Evolutionary conservation across 2,113 vertebrate genomes (phyloP), one percentile per base, ranked within the genome.

Genomic region (Lepisosteus oculatus): DNA sequence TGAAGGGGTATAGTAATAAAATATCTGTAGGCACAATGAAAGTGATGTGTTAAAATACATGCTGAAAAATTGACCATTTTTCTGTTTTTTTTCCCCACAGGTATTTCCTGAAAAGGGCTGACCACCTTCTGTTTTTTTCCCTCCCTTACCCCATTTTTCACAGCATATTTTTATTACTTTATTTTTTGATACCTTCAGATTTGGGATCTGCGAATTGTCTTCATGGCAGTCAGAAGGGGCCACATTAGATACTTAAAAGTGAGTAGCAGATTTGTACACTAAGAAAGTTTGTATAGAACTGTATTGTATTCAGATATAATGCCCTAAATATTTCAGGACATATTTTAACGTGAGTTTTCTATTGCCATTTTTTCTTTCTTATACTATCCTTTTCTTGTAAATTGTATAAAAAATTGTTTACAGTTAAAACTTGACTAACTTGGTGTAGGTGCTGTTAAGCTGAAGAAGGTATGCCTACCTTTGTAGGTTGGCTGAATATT

Each of bases 191-290:
- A 72, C 43, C 47, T 73, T 67, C 78, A 92, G 89, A 90, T 79
- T 81, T 74, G 76, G 85, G 87, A 91, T 87, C 89, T 87, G 89
- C 87, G 85, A 85, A 83, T 83, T 86, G 88, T 91, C 89, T 92
- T 87, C 88, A 92, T 92, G 91, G 91, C 91, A 90, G 85, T 92
- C 85, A 89, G 89, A 89, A 86, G 89, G 89, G 90, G 91, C 87
- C 88, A 92, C 86, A 86, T 81, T 85, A 89, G 88, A 84, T 92
- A 90, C 86, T 83, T 89, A 78, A 90, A 92, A 90, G 91, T 92
- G 85, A 92, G 91, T 92, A 8, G 54, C 61, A 42, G 55, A 56
- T 74, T 57, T 70, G 42, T 70, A 3, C 65, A 29, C 17, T 29
- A 29, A 29, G 17, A 29, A 29, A 29, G 17, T 29, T n/a, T 56